phyloP scores from a whole-genome alignment of 1,140 invertebrate genomes.

The Ladona fulva region DNA sequence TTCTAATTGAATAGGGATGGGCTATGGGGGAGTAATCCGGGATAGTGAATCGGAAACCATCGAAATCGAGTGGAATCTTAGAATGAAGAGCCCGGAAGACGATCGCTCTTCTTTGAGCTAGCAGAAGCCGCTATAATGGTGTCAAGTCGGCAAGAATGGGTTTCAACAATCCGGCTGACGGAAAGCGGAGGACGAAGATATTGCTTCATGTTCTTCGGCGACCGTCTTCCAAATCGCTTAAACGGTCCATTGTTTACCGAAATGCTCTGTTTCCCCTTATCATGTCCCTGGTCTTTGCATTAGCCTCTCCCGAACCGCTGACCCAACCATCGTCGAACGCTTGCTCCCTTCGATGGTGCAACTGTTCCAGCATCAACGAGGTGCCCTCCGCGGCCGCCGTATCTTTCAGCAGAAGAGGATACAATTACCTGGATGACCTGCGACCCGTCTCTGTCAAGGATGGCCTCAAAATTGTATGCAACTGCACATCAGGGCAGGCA shows the following conservation, averaged over 20 bases:
- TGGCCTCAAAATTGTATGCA: not conserved
- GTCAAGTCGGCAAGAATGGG: constrained; percentile 2
- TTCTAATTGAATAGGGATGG: no score
- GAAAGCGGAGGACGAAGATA: not conserved
- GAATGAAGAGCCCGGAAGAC: not conserved
- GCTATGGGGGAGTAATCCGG: no score
- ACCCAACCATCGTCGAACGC: not conserved
- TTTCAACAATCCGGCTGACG: not conserved
- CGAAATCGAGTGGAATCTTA: not conserved
- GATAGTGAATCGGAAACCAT: no score
- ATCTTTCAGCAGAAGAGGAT: not conserved
- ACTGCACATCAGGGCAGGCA: not conserved
- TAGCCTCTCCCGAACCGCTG: not conserved
- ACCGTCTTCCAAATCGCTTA: not conserved
- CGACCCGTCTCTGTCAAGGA: not conserved
- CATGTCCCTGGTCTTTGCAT: not conserved
- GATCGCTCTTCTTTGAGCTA: not conserved
- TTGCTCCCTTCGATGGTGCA: not conserved
- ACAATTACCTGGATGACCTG: not conserved
- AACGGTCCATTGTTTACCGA: not conserved
- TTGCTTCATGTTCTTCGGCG: not conserved
- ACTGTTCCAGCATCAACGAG: not conserved
- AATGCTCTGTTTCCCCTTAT: not conserved
- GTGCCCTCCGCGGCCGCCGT: not conserved
- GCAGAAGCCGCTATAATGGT: not conserved